Base-by-base conservation (phyloP, 1,140 invertebrate genomes). In the Pararge aegeria region DNA sequence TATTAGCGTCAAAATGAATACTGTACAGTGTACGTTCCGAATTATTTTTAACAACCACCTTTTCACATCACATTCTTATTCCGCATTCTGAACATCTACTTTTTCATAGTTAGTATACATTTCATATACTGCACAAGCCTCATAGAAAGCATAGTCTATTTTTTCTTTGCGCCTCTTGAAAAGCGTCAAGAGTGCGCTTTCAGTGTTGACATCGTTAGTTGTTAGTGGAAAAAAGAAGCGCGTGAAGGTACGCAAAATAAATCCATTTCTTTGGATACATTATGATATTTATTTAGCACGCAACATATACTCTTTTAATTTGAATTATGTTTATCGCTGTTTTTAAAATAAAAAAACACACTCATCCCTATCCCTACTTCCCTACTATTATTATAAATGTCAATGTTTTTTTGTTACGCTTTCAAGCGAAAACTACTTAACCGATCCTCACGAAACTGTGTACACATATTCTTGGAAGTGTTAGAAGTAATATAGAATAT, bases 121-220 rank as follows among this genome's bases (percentile, higher is more conserved):
- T 40, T 40, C 38, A 18, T 15, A 16, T 40, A 40, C 15, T 6
- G 16, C 38, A 40, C 38, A 4, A 15, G 38, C 0, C 38, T 40
- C 38, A 40, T 40, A 40, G 38, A 40, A 40, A 16, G 13, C 13
- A 16, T 2, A 5, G 38, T 46, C 19, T 21, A 21, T 5, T 46
- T 46, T 21, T 46, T 46, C 42, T 46, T 40, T 40, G 13, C 38
- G 10, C 10, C 42, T 21, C 42, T 20, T 46, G 18, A 46, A 20
- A 21, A 21, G 42, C 20, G 42, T 46, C 5, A 46, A 20, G 40
- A 42, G 42, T 21, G 42, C 12, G 42, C 19, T 46, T 9, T 46
- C 42, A 46, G 42, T 21, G 42, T 21, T 46, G 42, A 46, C 42
- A 46, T 46, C 42, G 42, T 46, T 46, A 46, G 42, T 51, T 51